Conservation (phyloP, 2,113 vertebrate species). For the Coturnix japonica region DNA sequence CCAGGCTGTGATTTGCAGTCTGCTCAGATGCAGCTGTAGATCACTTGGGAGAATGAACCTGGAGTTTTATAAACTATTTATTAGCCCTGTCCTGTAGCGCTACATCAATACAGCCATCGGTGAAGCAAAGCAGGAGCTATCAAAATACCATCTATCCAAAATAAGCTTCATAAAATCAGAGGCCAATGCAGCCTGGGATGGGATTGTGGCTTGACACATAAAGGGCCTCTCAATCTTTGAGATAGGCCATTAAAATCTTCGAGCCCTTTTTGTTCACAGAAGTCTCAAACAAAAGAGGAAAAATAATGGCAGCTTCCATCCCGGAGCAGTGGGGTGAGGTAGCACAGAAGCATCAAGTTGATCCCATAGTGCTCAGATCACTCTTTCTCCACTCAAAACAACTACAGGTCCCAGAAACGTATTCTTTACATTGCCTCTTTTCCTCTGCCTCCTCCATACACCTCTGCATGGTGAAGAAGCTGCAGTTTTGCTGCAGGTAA, state of each 20-base stretch:
- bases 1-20: conserved; percentile 39
- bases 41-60: conserved; percentile 74
- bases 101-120: conserved; percentile 76
- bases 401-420: not conserved
- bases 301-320: conserved; percentile 48
- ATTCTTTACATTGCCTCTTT: not conserved
- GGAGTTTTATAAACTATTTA: conserved; percentile 83
- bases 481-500: not conserved
- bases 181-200: conserved; percentile 63
- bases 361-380: conserved; percentile 16
- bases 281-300: conserved; percentile 76
- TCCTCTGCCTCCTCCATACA: not conserved
- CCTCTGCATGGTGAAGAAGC: not conserved
- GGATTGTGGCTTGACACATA: conserved; percentile 73
- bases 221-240: conserved; percentile 79
- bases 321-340: not conserved
- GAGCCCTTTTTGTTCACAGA: conserved; percentile 73
- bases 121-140: conserved; percentile 81
- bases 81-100: conserved; percentile 75
- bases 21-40: conserved; percentile 60
- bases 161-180: conserved; percentile 79
- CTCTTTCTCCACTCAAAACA: conserved; percentile 23
- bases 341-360: not conserved
- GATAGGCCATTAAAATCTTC: conserved; percentile 80
- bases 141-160: conserved; percentile 81